phyloP scores from a whole-genome alignment of 2,797 vertebrate species.

The Malurus splendens region DNA sequence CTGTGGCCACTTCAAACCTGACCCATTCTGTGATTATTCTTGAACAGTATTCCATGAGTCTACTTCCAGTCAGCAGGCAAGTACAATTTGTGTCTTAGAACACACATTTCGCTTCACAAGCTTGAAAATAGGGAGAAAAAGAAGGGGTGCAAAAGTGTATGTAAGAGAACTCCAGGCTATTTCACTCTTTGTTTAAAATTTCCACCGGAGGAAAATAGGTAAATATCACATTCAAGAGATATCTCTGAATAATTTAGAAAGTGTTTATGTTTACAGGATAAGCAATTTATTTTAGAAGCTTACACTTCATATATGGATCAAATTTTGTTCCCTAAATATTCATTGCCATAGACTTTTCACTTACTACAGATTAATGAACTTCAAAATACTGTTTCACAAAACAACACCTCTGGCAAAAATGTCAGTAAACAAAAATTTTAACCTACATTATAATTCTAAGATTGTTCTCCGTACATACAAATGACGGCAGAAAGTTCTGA shows the following conservation, averaged over 20 bases:
- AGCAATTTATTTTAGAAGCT: not conserved
- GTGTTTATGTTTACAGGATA: not conserved
- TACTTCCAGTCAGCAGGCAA: not conserved
- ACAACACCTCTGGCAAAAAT: not conserved
- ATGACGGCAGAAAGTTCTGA: not conserved
- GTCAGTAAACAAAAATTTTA: not conserved
- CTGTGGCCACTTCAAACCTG: not conserved
- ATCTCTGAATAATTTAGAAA: not conserved
- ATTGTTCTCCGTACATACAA: not conserved
- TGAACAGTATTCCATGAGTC: not conserved
- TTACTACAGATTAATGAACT: not conserved
- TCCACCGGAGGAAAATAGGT: not conserved
- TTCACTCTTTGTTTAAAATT: not conserved
- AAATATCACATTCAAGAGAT: not conserved
- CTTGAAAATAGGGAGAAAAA: not conserved
- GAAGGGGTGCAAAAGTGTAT: not conserved
- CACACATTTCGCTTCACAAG: accelerated
- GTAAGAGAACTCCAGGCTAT: not conserved
- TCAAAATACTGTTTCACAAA: not conserved
- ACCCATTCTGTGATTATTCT: not conserved
- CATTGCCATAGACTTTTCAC: not conserved
- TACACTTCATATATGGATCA: not conserved
- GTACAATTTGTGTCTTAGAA: not conserved
- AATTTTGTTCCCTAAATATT: not conserved
- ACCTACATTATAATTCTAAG: accelerated